These are phyloP conservation scores for Lycaena phlaeas DNA, from an alignment of 2,888 invertebrate species.

Conservation along the genomic window DNA sequence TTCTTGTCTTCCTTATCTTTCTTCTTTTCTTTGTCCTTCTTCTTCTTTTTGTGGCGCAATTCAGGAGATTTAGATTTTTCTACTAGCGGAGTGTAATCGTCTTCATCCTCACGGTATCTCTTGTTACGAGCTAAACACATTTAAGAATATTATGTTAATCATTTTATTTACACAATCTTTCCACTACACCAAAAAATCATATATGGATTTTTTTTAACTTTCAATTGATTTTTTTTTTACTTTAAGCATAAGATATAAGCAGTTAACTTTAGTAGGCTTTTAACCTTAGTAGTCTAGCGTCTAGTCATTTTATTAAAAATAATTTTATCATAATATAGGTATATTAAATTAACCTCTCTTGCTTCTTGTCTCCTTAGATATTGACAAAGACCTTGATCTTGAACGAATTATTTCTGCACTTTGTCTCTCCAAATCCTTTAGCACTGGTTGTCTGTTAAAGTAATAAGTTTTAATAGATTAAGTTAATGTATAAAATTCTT, in stretches of 20 bases:
- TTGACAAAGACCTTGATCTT: conserved; percentile 55
- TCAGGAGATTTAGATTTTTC: conserved; percentile 45
- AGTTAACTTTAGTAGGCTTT: too few relatives aligned
- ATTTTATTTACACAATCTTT: too few relatives aligned
- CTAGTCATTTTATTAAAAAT: too few relatives aligned
- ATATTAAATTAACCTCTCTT: conserved; percentile 48
- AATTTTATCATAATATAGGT: too few relatives aligned
- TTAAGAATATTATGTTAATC: too few relatives aligned
- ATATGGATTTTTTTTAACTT: too few relatives aligned
- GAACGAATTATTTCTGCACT: conserved; percentile 65
- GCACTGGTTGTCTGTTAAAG: conserved; percentile 57
- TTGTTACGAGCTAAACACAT: conserved; percentile 33
- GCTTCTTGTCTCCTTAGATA: conserved; percentile 45
- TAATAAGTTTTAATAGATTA: conserved; percentile 12
- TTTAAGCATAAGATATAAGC: too few relatives aligned
- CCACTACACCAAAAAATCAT: too few relatives aligned
- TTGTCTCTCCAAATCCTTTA: conserved; percentile 59
- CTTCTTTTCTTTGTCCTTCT: conserved; percentile 38
- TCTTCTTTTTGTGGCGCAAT: conserved; percentile 45
- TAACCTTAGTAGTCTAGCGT: too few relatives aligned
- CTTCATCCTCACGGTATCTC: conserved; percentile 39
- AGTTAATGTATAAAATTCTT: too few relatives aligned
- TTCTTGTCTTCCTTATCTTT: conserved; percentile 29
- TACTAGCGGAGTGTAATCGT: conserved; percentile 50
- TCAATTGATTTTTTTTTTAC: too few relatives aligned